Evolutionary conservation across 2,797 vertebrate species (phyloP).

Genomic region (Micrastur ruficollis): DNA sequence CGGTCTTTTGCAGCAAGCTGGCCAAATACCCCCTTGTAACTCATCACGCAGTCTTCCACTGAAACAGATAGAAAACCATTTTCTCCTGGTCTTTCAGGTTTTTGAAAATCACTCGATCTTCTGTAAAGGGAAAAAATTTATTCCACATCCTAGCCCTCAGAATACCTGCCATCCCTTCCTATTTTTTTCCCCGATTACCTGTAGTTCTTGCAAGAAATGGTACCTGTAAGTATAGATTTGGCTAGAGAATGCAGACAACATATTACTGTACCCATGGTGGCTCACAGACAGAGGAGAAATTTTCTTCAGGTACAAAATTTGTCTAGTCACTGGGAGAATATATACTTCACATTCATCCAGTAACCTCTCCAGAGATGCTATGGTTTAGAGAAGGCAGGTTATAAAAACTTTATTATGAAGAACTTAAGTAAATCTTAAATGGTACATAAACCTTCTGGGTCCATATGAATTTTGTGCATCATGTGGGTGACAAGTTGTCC

Average conservation of each 20-base stretch:
- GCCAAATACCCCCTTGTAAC: background rate
- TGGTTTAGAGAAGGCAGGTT: background rate
- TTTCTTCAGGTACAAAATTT: background rate
- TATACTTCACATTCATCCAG: background rate
- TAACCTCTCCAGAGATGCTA: background rate
- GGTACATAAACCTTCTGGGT: background rate
- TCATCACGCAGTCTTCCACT: background rate
- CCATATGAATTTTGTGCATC: background rate
- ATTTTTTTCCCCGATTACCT: background rate
- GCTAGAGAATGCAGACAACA: background rate
- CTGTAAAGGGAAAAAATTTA: background rate
- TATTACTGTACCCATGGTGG: background rate
- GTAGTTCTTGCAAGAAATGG: background rate
- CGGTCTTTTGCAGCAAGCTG: background rate
- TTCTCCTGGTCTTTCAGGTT: background rate
- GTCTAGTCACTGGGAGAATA: background rate
- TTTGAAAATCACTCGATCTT: background rate
- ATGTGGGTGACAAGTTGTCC: background rate
- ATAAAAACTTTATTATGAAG: background rate
- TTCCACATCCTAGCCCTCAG: background rate
- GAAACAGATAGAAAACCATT: background rate
- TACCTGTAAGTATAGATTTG: background rate
- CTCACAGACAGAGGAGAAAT: background rate
- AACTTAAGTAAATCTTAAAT: background rate
- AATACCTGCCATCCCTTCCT: background rate